Conservation (phyloP, 2,888 invertebrate species). For the Sthenelais limicola region DNA sequence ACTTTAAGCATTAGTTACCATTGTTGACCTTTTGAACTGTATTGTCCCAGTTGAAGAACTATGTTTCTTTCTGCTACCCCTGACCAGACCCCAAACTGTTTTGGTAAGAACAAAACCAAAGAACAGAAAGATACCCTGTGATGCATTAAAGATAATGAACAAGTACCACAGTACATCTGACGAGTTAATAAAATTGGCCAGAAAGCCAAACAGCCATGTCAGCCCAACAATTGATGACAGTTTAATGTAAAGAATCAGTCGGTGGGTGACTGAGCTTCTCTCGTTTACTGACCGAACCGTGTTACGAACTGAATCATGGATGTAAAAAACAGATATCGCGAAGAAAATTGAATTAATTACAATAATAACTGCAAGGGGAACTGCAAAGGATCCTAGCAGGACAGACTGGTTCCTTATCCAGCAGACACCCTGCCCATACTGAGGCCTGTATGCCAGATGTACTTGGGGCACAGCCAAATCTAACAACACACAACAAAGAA, state of each 20-base stretch:
- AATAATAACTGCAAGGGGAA: conserved; percentile 74
- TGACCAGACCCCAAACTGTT: conserved; percentile 54
- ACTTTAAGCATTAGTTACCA: too few relatives aligned
- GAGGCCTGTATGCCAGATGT: conserved; percentile 67
- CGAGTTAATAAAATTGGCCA: conserved; percentile 64
- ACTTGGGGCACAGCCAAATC: conserved; percentile 71
- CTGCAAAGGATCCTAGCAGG: conserved; percentile 75
- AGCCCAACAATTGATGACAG: conserved; percentile 71
- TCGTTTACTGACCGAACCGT: not conserved
- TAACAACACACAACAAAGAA: conserved; percentile 60
- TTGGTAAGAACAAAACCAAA: conserved; percentile 62
- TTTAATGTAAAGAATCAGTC: conserved; percentile 50
- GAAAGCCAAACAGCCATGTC: conserved; percentile 73
- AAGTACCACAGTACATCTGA: conserved; percentile 71
- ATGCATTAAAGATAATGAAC: conserved; percentile 73
- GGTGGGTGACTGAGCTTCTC: not conserved
- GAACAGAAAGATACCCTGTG: conserved; percentile 77
- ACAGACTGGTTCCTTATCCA: conserved; percentile 76
- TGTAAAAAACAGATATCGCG: conserved; percentile 76
- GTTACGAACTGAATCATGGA: conserved; percentile 55
- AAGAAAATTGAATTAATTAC: conserved; percentile 74
- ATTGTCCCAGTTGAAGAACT: too few relatives aligned
- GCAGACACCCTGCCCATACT: conserved; percentile 73
- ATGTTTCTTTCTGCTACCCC: too few relatives aligned
- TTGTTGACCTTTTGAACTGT: too few relatives aligned